Percentiles rank a stretch among this genome's conserved stretches.
Evolutionary conservation across 2,797 vertebrate species (phyloP).

Genomic region (Rhynchotus rufescens): DNA sequence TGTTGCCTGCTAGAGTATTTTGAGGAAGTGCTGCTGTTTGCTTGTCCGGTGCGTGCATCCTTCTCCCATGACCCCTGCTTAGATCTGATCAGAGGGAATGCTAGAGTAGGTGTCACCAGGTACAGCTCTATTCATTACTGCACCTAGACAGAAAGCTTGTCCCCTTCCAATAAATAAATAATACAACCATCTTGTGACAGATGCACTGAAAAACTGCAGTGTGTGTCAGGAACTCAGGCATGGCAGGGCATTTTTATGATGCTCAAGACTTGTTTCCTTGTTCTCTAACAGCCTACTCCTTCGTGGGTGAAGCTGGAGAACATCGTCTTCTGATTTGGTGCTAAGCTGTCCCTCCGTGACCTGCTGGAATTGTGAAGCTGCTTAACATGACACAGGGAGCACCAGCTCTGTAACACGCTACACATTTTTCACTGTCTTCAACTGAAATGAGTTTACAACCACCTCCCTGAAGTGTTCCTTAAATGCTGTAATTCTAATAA

Average conservation of each 20-base stretch:
- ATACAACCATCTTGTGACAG: not conserved
- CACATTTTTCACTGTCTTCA: not conserved
- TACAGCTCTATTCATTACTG: not conserved
- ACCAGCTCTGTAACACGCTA: accelerated
- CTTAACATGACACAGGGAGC: not conserved
- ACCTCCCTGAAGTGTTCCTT: not conserved
- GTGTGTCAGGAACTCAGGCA: not conserved
- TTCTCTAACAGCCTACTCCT: not conserved
- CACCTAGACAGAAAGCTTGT: not conserved
- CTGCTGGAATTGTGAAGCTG: not conserved
- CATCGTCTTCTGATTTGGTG: not conserved
- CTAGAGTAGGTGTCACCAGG: not conserved
- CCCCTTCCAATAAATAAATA: not conserved
- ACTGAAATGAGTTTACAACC: not conserved
- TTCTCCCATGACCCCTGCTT: not conserved
- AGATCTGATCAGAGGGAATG: not conserved
- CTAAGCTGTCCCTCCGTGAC: not conserved
- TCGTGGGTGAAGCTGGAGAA: not conserved
- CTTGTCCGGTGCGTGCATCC: not conserved
- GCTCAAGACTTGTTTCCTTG: not conserved
- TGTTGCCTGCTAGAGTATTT: not conserved
- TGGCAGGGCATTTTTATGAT: not conserved
- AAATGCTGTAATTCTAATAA: not conserved
- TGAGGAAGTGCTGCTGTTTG: not conserved
- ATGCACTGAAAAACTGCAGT: not conserved